A percentile compares a stretch with the other conserved stretches of the same genome.
These are phyloP conservation scores for Saccostrea echinata DNA, from an alignment of 1,140 invertebrate genomes.

Conservation along the genomic window DNA sequence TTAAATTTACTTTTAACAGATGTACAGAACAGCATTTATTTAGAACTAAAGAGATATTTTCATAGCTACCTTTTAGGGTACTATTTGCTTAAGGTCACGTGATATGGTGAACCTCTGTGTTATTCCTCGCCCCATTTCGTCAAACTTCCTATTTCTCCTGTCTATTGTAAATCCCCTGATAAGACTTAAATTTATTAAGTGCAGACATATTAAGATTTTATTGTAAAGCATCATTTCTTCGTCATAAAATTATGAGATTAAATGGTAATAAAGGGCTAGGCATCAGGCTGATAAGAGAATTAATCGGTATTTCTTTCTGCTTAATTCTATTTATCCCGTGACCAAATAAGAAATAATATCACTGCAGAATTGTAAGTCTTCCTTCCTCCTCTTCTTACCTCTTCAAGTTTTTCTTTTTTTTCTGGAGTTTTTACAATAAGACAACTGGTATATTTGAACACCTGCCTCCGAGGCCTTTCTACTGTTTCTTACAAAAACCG, in stretches of 20 bases:
- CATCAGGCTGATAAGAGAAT: neutral
- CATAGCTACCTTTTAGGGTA: neutral
- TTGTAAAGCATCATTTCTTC: neutral
- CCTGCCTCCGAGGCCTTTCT: neutral
- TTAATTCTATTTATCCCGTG: neutral
- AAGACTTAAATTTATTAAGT: neutral
- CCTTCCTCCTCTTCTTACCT: neutral
- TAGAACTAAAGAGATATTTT: neutral
- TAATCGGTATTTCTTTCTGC: neutral
- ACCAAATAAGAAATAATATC: neutral
- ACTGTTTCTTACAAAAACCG: neutral
- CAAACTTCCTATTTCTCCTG: neutral
- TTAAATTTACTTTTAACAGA: neutral
- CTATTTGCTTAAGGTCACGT: neutral
- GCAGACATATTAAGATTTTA: neutral
- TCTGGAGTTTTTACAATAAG: neutral
- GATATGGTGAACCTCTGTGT: neutral
- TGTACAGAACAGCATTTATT: neutral
- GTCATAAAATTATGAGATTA: neutral
- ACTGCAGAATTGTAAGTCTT: neutral
- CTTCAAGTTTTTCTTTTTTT: neutral
- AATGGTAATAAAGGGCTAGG: neutral
- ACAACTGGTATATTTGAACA: conserved; percentile 22
- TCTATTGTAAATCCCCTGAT: neutral
- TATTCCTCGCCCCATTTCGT: neutral